Evolutionary conservation across 1,140 invertebrate genomes (phyloP).

Genomic region (Psilanteris sp.): DNA sequence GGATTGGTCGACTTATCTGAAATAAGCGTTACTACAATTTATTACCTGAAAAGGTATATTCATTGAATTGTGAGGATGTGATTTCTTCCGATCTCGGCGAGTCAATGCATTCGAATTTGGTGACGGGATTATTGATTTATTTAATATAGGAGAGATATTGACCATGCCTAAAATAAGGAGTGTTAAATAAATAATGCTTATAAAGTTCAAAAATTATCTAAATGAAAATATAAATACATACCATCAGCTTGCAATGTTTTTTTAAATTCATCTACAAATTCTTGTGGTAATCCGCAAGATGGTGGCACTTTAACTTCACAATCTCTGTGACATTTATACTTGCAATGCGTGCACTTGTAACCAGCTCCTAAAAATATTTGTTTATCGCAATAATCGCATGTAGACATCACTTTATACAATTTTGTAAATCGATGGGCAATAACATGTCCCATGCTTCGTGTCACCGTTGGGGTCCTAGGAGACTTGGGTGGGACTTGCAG

Average conservation of each 20-base stretch:
- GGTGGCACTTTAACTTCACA: constrained; percentile 94
- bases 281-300: constrained; percentile 92
- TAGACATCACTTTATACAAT: constrained; percentile 92
- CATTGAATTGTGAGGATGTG: constrained; percentile 82
- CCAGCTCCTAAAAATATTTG: constrained; percentile 92
- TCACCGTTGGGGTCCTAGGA: constrained; percentile 86
- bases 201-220: too few species aligned
- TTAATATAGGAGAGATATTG: constrained; percentile 75
- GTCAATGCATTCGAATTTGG: constrained; percentile 75
- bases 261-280: constrained; percentile 90
- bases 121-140: constrained; percentile 73
- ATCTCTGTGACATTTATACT: constrained; percentile 95
- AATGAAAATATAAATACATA: too few species aligned
- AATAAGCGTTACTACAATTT: constrained; percentile 16
- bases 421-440: constrained; percentile 95
- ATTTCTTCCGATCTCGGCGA: constrained; percentile 79
- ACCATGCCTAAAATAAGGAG: constrained; percentile 72
- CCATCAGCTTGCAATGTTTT: constrained; percentile 84
- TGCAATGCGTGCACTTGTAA: constrained; percentile 96
- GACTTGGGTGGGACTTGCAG: constrained; percentile 85
- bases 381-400: constrained; percentile 94
- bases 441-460: constrained; percentile 91
- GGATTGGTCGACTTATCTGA: constrained; percentile 4
- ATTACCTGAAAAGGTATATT: constrained; percentile 83
- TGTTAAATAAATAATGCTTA: too few species aligned